Conservation (phyloP, 2,888 invertebrate genomes). For the Campopleginae sp. region DNA sequence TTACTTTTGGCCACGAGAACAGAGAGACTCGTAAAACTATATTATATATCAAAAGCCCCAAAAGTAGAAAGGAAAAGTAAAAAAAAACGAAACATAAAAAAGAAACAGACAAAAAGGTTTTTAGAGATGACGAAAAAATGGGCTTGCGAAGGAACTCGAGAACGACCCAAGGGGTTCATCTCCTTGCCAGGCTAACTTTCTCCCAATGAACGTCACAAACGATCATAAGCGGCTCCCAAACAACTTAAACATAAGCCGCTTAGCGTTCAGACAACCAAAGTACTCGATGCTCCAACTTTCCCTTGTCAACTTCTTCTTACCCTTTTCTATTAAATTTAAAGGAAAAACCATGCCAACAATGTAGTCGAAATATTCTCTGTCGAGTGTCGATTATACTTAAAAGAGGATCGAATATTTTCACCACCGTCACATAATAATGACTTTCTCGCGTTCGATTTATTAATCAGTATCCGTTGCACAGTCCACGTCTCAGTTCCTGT, state of each 20-base stretch:
- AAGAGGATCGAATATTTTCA: background rate
- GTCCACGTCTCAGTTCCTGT: background rate
- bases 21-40: constrained; percentile 22
- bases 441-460: background rate
- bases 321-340: constrained; percentile 1
- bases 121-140: constrained; percentile 5
- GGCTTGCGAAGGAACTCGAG: constrained; percentile 7
- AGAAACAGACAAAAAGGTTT: background rate
- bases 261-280: constrained; percentile 43
- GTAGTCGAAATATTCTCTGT: background rate
- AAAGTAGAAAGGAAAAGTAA: constrained; percentile 22
- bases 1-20: background rate
- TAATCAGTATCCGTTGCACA: background rate
- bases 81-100: constrained; percentile 18
- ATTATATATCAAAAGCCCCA: constrained; percentile 22
- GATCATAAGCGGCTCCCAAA: constrained; percentile 60
- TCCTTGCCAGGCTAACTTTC: constrained; percentile 37
- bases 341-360: background rate
- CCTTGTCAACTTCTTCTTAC: constrained; percentile 22
- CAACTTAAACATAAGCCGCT: constrained; percentile 50
- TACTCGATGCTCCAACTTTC: constrained; percentile 47
- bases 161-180: background rate
- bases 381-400: background rate
- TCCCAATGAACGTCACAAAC: constrained; percentile 41
- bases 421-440: background rate